Evolutionary conservation across 2,888 invertebrate species (phyloP).

Genomic region (Ernsta delagoae): DNA sequence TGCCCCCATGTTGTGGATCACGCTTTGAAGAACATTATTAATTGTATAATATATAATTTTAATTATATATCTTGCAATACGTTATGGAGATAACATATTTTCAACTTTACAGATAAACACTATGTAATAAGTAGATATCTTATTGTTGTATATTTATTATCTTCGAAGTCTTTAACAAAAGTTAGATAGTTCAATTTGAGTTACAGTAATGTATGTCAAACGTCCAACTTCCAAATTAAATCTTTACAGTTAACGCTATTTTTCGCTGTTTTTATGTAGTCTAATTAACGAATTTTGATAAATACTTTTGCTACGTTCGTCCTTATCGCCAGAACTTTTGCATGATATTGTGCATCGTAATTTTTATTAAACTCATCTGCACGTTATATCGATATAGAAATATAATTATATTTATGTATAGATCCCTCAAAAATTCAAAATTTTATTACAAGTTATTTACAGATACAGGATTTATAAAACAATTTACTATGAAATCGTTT

Average conservation of each 20-base stretch:
- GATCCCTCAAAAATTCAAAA: neutral
- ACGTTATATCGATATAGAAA: conserved; percentile 1
- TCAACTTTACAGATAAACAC: too few species aligned
- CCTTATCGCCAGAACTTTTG: neutral
- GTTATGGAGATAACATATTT: too few species aligned
- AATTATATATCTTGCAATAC: too few species aligned
- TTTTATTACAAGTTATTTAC: neutral
- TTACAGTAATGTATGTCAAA: conserved; percentile 6
- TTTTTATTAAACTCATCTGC: neutral
- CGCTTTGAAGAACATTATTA: neutral
- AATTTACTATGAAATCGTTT: neutral
- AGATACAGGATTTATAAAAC: neutral
- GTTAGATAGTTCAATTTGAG: conserved; percentile 16
- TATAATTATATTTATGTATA: conserved; percentile 1
- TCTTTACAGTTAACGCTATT: conserved; percentile 11
- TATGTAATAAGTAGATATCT: neutral
- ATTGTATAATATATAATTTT: neutral
- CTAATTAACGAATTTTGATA: conserved; percentile 26
- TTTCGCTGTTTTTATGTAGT: conserved; percentile 23
- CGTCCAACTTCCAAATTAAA: conserved; percentile 30
- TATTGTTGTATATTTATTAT: neutral
- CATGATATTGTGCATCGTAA: neutral
- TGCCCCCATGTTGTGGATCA: neutral
- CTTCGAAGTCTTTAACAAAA: neutral
- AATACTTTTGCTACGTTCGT: conserved; percentile 9